phyloP scores from a whole-genome alignment of 2,113 vertebrate species.

The Protobothrops mucrosquamatus region DNA sequence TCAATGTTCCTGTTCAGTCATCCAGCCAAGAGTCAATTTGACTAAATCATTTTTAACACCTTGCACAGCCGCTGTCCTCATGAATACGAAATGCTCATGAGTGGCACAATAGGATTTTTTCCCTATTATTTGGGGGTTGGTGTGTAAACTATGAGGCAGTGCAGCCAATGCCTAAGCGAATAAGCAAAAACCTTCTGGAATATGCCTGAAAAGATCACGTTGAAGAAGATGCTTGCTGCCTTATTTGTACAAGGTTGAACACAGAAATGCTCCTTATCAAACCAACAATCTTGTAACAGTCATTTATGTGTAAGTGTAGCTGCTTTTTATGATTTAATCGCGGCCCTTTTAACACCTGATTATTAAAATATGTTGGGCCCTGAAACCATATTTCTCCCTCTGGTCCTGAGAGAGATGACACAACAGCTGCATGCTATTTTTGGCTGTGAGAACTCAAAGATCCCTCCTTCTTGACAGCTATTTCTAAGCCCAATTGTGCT shows the following conservation, averaged over 20 bases:
- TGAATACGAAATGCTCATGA: constrained; percentile 72
- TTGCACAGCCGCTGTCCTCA: constrained; percentile 73
- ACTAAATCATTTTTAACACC: constrained; percentile 75
- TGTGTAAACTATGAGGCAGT: constrained; percentile 55
- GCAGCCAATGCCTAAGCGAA: constrained; percentile 53
- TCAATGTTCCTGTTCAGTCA: constrained; percentile 80
- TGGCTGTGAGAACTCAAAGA: constrained; percentile 1
- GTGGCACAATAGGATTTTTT: constrained; percentile 47
- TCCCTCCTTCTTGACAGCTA: constrained; percentile 2
- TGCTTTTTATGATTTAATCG: constrained; percentile 30
- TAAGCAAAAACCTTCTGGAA: constrained; percentile 58
- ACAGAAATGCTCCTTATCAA: constrained; percentile 26
- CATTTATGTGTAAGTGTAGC: constrained; percentile 42
- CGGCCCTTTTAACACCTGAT: constrained; percentile 5
- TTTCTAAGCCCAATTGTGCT: constrained; percentile 16
- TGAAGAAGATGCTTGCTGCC: constrained; percentile 52
- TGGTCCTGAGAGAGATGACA: neutral
- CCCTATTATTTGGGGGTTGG: neutral
- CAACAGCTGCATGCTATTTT: constrained; percentile 27
- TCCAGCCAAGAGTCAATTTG: constrained; percentile 77
- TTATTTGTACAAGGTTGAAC: constrained; percentile 48
- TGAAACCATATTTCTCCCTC: neutral
- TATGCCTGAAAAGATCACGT: constrained; percentile 53
- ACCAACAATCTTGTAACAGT: constrained; percentile 33
- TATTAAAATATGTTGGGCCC: neutral